A percentile compares a stretch with the other conserved stretches of the same genome.
Conservation (phyloP, 1,140 invertebrate genomes). For the Cherax quadricarinatus region DNA sequence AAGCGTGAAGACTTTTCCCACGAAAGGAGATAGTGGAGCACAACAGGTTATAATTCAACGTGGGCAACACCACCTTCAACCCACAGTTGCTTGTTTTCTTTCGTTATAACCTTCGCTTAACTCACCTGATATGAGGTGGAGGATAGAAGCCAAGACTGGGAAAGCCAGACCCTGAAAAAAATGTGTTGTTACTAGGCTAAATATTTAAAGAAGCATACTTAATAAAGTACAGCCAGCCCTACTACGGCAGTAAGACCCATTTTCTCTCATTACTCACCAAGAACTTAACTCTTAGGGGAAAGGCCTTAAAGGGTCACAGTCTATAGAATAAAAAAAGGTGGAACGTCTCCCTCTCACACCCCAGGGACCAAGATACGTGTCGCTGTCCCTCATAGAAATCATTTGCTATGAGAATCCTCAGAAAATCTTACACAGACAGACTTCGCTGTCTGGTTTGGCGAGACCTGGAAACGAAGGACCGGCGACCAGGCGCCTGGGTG, state of each 20-base stretch:
- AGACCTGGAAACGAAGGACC: slow-evolving; percentile 30
- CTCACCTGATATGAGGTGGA: not conserved
- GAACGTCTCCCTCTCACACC: slow-evolving; percentile 23
- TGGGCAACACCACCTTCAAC: not conserved
- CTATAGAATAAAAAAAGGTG: slow-evolving; percentile 23
- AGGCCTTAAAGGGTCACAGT: slow-evolving; percentile 20
- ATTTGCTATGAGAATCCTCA: not conserved
- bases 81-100: too few species aligned
- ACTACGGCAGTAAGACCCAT: slow-evolving; percentile 29
- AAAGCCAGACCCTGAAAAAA: slow-evolving; percentile 24
- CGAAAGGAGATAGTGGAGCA: too few species aligned
- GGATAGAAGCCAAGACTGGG: slow-evolving; percentile 18
- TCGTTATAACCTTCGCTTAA: too few species aligned
- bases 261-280: slow-evolving; percentile 14
- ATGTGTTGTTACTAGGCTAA: slow-evolving; percentile 12
- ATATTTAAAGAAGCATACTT: slow-evolving; percentile 50
- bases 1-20: too few species aligned
- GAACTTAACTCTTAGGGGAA: slow-evolving; percentile 27
- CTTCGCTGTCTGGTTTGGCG: slow-evolving; percentile 13
- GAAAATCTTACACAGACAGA: slow-evolving; percentile 21
- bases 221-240: slow-evolving; percentile 25
- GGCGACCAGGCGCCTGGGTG: slow-evolving; percentile 14
- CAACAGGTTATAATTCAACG: not conserved
- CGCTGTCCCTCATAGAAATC: slow-evolving; percentile 45
- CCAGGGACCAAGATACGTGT: slow-evolving; percentile 34